Evolutionary conservation across 2,888 invertebrate genomes (phyloP), one percentile per base, ranked within the genome.

Genomic region (Lagria hirta): DNA sequence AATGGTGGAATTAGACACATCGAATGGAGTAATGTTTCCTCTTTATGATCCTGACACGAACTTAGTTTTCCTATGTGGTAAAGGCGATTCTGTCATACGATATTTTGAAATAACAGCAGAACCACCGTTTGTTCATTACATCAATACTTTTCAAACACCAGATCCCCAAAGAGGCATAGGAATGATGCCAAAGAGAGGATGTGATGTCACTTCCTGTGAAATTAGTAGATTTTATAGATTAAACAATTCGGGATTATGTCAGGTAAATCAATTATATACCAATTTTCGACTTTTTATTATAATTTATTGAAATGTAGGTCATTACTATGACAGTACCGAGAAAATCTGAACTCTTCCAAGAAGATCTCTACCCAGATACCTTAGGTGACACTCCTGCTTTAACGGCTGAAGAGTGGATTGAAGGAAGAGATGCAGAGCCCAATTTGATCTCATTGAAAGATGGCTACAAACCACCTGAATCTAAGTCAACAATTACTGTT

Each of bases 271-370:
- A 11, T 18, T 23, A 4, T 23, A 8, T n/a, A 4, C 24, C 24
- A 3, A 18, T 18, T 18, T 23, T 23, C 10, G 23, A 23, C 23
- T 4, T 5, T 8, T 10, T 38, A 5, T 17, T 12, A 29, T 33
- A 34, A 35, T 16, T 33, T 14, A 21, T 10, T 8, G 5, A 34
- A 23, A 34, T 40, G 2, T 65, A 80, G 80, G 89, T 87, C 52
- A 81, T 94, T 45, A 92, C 95, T n/a, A 95, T 98, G 94, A 96
- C 96, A 40, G 97, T 97, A 43, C 97, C 97, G 13, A 81, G 97
- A 69, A 96, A 96, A 81, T 94, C 95, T 49, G 95, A 95, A 73
- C 80, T 92, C 62, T 97, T 97, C 79, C 97, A 97, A 75, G 94
- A 95, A 71, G 97, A 97, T 74, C 77, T 98, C 52, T 98, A 94